Evolutionary conservation across 2,888 invertebrate species (phyloP), one percentile per base, ranked within the genome.

Genomic region (Leucania comma): DNA sequence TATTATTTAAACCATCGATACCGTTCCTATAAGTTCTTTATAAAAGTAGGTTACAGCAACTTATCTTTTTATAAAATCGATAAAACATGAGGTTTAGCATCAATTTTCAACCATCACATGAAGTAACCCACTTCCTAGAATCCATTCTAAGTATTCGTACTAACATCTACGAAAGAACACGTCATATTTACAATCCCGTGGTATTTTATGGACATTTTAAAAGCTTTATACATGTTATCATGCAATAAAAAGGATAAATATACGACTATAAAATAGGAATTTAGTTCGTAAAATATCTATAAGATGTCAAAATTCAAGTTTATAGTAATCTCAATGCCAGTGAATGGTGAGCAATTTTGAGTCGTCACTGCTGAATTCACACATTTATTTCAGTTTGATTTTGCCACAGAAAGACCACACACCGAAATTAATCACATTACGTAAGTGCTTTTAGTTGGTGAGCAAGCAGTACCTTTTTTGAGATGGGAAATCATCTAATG

Each of bases 151-250:
- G 59, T 24, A 58, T 48, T 48, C 4, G 48, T 58, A 38, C 38
- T 66, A 22, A 50, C 26, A 26, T 20, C 10, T 68, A 24, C 22
- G 9, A 20, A 46, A 26, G 60, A 66, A 51, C 50, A 59, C 22
- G 24, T 66, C 59, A 72, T 72, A 46, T 68, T 70, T 68, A 32
- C 67, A 22, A 61, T 59, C 24, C 12, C 38, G 17, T 35, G 26
- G 3, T 65, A 78, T 82, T 78, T 78, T 83, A 83, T 70, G 54
- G 67, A 63, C 59, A 65, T 73, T 80, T 82, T 69, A 72, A 80
- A 80, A 73, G 75, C 62, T 22, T 61, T 61, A 63, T 61, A 78
- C 35, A 73, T 64, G 80, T 69, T 80, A 82, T 82, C 67, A 72
- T 54, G 78, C 42, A 60, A 78, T 75, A 81, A 80, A 82, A 53